Evolutionary conservation across 2,113 vertebrate species (phyloP).

Genomic region (Etheostoma spectabile): DNA sequence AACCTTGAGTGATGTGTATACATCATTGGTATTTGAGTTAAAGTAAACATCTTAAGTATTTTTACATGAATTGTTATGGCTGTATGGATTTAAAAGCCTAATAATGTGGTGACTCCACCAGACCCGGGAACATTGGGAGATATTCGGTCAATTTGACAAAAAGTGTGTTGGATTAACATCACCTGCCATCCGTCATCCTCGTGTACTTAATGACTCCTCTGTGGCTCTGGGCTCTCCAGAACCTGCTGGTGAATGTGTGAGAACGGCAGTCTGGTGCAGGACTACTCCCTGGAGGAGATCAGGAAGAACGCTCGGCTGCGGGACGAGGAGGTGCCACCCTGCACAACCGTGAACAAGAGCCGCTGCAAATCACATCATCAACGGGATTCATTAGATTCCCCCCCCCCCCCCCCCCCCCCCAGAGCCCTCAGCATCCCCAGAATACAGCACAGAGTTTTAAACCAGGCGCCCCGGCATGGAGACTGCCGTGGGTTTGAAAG

Average conservation of each 20-base stretch:
- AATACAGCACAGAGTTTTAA: not conserved
- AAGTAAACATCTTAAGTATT: too few relatives aligned
- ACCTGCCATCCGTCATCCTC: not conserved
- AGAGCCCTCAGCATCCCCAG: not conserved
- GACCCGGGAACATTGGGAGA: too few relatives aligned
- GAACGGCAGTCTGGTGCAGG: constrained; percentile 79
- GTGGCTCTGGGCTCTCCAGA: constrained; percentile 54
- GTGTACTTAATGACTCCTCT: not conserved
- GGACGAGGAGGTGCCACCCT: constrained; percentile 68
- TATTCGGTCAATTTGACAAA: too few relatives aligned
- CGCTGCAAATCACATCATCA: constrained; percentile 79
- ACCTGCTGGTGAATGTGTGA: constrained; percentile 83
- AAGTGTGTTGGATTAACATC: too few relatives aligned
- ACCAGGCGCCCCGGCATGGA: not conserved
- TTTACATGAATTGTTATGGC: too few relatives aligned
- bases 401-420: not conserved
- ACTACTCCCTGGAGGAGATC: constrained; percentile 85
- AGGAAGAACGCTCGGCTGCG: constrained; percentile 80
- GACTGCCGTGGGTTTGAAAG: not conserved
- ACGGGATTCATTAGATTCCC: constrained; percentile 71
- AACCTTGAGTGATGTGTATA: too few relatives aligned
- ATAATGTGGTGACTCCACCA: too few relatives aligned
- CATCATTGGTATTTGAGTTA: too few relatives aligned
- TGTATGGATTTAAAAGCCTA: too few relatives aligned
- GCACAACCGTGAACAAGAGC: constrained; percentile 74